Base-by-base conservation (phyloP, 2,113 vertebrate genomes). In the Excalfactoria chinensis region DNA sequence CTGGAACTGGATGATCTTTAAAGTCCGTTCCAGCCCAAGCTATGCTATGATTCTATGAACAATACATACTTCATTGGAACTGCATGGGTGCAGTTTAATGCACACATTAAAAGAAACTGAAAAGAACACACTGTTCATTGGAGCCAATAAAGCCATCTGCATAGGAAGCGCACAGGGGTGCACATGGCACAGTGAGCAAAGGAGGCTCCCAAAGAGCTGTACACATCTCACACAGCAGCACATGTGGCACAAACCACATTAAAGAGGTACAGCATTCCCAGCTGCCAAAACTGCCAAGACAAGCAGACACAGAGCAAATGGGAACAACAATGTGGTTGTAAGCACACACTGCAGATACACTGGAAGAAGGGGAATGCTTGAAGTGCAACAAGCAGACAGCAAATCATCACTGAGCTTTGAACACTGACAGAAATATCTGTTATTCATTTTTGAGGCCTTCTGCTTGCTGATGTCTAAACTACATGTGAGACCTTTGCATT, bases 71-170 rank as follows among this genome's bases (percentile, higher is more conserved):
- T 89, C 86, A 81, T 3, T 90, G 76, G 86, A 89, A 68, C 93
- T 94, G 84, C 59, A 80, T 88, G 86, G 73, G 83, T 41, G 40
- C 40, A 41, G 40, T 41, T 41, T 41, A 41, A 13, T 13, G 11
- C 40, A 41, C 76, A 81, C 80, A 67, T 79, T 92, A 84, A 91
- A 96, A 92, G 84, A 88, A 76, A 84, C 46, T 53, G 92, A 89
- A 93, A 60, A 55, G 90, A 89, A 92, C 74, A 94, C 59, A 84
- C 13, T 63, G 63, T 86, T 73, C 59, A 19, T 58, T 77, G 62
- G 59, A 96, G 92, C 90, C 91, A 92, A 84, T 82, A 94, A 75
- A 95, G 62, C 66, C 88, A 95, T 94, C 89, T 93, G 93, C 86
- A 78, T 78, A 90, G 89, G 95, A 90, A 89, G 55, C 7, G 14